Conservation (phyloP, 2,113 vertebrate species). For the Manacus vitellinus region DNA sequence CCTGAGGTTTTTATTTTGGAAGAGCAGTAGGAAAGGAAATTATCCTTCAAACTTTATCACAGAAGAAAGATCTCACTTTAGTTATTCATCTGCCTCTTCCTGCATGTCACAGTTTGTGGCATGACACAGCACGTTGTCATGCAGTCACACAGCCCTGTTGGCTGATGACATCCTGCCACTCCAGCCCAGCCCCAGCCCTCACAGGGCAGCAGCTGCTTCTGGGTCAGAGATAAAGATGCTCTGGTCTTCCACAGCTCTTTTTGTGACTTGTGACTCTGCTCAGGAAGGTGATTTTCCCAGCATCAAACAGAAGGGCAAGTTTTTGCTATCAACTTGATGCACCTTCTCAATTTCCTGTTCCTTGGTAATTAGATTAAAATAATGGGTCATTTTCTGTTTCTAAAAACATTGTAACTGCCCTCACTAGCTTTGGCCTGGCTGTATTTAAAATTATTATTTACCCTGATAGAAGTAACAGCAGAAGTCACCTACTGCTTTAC, state of each 20-base stretch:
- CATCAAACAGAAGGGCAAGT: not conserved
- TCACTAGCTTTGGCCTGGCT: not conserved
- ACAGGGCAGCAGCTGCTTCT: not conserved
- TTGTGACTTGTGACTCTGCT: not conserved
- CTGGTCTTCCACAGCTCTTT: not conserved
- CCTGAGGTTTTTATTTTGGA: not conserved
- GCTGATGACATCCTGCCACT: not conserved
- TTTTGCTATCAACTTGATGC: not conserved
- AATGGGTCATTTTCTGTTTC: not conserved
- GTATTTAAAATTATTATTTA: not conserved
- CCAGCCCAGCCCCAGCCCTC: not conserved
- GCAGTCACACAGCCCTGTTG: rapidly evolving
- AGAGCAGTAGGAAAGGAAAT: not conserved
- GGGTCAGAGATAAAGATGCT: not conserved
- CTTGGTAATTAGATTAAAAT: not conserved
- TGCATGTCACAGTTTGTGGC: not conserved
- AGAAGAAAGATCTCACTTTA: not conserved
- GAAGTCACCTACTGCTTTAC: not conserved
- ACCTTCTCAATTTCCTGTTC: not conserved
- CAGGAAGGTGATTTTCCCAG: not conserved
- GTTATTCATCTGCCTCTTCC: not conserved
- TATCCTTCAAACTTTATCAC: not conserved
- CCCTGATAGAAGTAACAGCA: not conserved
- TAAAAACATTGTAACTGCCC: not conserved
- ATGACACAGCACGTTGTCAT: not conserved